Percentiles rank a stretch among this genome's conserved stretches.
phyloP scores from a whole-genome alignment of 2,113 vertebrate species.

The Indicator maculatus region DNA sequence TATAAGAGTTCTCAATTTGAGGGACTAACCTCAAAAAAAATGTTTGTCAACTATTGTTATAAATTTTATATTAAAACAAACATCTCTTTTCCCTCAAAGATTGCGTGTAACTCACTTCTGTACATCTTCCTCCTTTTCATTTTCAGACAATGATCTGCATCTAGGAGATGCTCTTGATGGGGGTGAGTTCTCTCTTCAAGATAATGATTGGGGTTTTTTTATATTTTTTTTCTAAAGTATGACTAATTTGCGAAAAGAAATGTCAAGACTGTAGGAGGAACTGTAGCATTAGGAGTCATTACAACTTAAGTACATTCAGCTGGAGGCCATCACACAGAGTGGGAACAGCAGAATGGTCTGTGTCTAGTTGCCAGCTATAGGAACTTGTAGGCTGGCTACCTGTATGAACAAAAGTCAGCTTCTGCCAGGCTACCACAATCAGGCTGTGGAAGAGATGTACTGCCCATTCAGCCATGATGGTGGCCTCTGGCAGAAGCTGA shows the following conservation, averaged over 20 bases:
- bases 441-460: rapidly evolving
- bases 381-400: not conserved
- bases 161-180: conserved; percentile 58
- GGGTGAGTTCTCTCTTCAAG: conserved; percentile 13
- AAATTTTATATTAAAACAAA: not conserved
- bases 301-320: not conserved
- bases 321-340: rapidly evolving
- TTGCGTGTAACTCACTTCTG: not conserved
- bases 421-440: not conserved
- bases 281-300: not conserved
- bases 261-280: not conserved
- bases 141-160: conserved; percentile 56
- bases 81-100: not conserved
- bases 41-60: not conserved
- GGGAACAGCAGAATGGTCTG: not conserved
- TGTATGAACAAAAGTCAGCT: too few species aligned
- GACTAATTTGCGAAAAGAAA: not conserved
- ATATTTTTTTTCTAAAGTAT: not conserved
- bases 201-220: not conserved
- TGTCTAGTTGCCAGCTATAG: not conserved
- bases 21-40: not conserved
- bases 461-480: not conserved
- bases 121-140: not conserved
- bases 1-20: not conserved
- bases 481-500: not conserved